These are phyloP conservation scores for Digitonthophagus gazella DNA, from an alignment of 2,888 invertebrate species.

Conservation along the genomic window DNA sequence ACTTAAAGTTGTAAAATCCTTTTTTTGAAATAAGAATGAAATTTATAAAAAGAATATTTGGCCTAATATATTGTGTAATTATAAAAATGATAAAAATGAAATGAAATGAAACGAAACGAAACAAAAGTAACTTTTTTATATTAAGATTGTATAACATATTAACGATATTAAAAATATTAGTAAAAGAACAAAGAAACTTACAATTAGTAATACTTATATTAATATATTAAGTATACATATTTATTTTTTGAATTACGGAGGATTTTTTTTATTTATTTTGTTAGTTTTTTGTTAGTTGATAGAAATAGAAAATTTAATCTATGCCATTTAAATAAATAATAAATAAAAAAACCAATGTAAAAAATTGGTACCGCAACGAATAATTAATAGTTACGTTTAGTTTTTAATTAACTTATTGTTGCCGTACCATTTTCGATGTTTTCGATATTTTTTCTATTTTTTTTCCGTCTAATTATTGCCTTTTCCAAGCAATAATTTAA, in stretches of 20 bases:
- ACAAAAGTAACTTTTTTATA: slow-evolving; percentile 4
- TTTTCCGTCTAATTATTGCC: neutral
- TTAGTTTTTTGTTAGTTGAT: neutral
- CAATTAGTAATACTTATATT: neutral
- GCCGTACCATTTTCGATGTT: neutral
- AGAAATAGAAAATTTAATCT: neutral
- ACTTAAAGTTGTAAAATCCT: neutral
- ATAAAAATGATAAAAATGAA: slow-evolving; percentile 36
- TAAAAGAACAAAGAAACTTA: neutral
- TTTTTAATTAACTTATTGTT: neutral
- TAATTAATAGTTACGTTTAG: neutral
- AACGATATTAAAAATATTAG: neutral
- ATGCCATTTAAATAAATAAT: neutral
- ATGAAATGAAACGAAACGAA: slow-evolving; percentile 8
- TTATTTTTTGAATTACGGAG: neutral
- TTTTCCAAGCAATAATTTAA: neutral
- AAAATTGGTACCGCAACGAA: neutral
- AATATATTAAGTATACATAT: neutral
- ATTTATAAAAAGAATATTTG: slow-evolving; percentile 32
- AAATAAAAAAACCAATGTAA: neutral
- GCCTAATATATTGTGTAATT: slow-evolving; percentile 42
- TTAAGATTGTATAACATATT: neutral
- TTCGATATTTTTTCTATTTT: neutral
- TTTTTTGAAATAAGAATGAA: slow-evolving; percentile 35
- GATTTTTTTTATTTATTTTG: neutral